These are phyloP conservation scores for Odobenus rosmarus DNA, from an alignment of 2,113 vertebrate genomes.

Conservation along the genomic window DNA sequence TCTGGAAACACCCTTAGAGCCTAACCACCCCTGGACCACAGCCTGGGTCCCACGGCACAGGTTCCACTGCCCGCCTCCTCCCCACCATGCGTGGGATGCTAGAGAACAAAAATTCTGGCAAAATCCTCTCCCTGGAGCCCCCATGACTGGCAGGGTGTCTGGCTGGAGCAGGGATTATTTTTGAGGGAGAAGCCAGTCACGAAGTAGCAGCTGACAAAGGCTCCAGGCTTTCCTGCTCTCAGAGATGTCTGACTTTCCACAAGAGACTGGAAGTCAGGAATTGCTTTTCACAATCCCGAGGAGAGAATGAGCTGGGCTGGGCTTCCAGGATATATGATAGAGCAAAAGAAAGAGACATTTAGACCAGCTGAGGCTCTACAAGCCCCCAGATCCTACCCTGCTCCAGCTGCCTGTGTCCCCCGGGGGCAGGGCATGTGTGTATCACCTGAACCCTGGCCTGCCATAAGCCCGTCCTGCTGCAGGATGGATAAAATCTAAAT, in stretches of 20 bases:
- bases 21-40: rapidly evolving
- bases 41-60: background rate
- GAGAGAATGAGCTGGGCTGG: background rate
- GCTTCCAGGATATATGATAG: no score
- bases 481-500: background rate
- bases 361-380: background rate
- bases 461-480: background rate
- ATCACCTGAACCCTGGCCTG: background rate
- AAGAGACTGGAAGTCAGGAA: background rate
- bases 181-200: rapidly evolving
- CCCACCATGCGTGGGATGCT: background rate
- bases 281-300: background rate
- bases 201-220: background rate
- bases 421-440: background rate
- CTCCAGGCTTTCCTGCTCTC: background rate
- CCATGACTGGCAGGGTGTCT: background rate
- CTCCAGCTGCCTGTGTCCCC: no score
- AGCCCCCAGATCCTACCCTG: background rate
- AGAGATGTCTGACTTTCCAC: background rate
- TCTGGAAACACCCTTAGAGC: background rate
- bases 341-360: background rate
- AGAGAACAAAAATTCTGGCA: no score
- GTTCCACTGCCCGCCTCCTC: background rate
- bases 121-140: background rate
- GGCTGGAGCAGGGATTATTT: background rate